These are phyloP conservation scores for Pelecanoides urinatrix DNA, from an alignment of 2,113 vertebrate genomes.

Conservation along the genomic window DNA sequence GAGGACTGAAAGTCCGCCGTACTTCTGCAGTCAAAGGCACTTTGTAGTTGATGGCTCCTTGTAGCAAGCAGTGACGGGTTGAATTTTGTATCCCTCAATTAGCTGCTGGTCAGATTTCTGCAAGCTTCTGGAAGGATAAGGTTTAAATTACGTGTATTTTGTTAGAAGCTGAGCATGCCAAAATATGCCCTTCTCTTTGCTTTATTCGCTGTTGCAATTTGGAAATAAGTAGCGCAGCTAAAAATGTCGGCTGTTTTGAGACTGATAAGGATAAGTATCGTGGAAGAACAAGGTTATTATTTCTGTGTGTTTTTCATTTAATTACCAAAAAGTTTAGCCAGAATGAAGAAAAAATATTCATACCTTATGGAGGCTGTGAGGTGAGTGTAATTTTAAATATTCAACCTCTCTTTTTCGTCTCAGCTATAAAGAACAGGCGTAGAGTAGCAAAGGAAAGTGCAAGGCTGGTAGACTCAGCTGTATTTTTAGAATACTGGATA, in stretches of 20 bases:
- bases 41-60: background rate
- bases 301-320: background rate
- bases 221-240: background rate
- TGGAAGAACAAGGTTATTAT: background rate
- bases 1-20: background rate
- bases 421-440: background rate
- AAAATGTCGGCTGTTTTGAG: background rate
- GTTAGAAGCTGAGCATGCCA: background rate
- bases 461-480: background rate
- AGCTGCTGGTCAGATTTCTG: background rate
- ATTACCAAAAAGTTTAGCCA: background rate
- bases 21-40: background rate
- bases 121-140: background rate
- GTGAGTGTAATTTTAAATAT: background rate
- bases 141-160: background rate
- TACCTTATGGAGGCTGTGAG: background rate
- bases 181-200: background rate
- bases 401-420: background rate
- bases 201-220: background rate
- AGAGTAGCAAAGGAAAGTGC: background rate
- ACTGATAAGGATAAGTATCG: background rate
- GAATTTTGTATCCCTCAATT: background rate
- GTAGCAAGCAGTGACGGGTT: background rate
- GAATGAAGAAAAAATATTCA: background rate
- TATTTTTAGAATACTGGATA: background rate